phyloP scores from a whole-genome alignment of 2,888 invertebrate genomes.

The Drosophila pseudotalamancana region DNA sequence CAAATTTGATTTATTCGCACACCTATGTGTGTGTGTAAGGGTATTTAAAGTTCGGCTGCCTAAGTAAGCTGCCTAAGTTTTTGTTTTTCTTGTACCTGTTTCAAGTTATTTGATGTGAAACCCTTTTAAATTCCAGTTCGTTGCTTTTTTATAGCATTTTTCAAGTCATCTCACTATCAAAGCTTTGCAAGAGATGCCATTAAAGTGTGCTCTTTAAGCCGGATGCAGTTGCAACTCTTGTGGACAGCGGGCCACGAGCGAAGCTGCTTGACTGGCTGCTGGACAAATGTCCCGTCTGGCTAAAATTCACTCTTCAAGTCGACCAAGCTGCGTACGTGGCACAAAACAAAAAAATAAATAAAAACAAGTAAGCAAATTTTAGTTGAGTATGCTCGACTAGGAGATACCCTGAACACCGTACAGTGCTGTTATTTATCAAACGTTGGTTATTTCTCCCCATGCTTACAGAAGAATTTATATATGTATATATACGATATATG shows the following conservation, averaged over 20 bases:
- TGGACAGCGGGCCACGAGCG: constrained; percentile 7
- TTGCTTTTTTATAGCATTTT: neutral
- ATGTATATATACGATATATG: too few species aligned
- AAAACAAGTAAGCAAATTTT: too few species aligned
- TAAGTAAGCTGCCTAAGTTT: too few species aligned
- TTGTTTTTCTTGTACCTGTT: neutral
- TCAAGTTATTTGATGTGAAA: too few species aligned
- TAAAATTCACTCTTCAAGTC: constrained; percentile 14
- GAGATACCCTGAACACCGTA: too few species aligned
- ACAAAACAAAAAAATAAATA: constrained; percentile 17
- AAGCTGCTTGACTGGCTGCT: constrained; percentile 20
- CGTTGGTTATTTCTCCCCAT: too few species aligned
- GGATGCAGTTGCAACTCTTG: constrained; percentile 25
- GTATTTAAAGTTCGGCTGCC: neutral
- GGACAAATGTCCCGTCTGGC: constrained; percentile 31
- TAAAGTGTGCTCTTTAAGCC: constrained; percentile 23
- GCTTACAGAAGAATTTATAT: too few species aligned
- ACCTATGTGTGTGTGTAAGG: constrained; percentile 2
- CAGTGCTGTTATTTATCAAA: too few species aligned
- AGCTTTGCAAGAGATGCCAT: constrained; percentile 25
- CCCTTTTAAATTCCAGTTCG: neutral
- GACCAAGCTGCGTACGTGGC: constrained; percentile 38
- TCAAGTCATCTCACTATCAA: constrained; percentile 9
- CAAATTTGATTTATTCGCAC: neutral
- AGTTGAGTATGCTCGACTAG: too few species aligned